phyloP scores from a whole-genome alignment of 2,113 vertebrate species.

The Periophthalmus modestus region DNA sequence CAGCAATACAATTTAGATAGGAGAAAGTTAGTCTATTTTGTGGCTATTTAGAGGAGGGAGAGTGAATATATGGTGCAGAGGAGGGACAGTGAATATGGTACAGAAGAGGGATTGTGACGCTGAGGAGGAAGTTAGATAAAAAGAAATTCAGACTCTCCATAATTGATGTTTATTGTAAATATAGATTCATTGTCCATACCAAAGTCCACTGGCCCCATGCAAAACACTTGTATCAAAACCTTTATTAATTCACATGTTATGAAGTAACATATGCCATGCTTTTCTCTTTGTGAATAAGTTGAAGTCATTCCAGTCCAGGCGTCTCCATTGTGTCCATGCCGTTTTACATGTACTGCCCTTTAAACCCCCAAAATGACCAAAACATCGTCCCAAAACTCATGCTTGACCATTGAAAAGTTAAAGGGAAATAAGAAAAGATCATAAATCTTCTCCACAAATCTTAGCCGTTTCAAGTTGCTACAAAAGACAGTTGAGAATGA shows the following conservation, averaged over 20 bases:
- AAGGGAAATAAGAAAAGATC: neutral
- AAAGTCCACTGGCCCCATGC: slow-evolving; percentile 78
- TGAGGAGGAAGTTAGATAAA: neutral
- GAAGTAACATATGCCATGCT: slow-evolving; percentile 64
- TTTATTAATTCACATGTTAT: slow-evolving; percentile 53
- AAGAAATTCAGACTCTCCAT: slow-evolving; percentile 46
- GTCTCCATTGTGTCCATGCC: slow-evolving; percentile 65
- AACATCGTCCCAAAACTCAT: slow-evolving; percentile 37
- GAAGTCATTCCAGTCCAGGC: slow-evolving; percentile 49
- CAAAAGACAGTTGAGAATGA: slow-evolving; percentile 18
- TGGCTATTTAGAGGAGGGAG: neutral
- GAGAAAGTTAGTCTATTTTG: neutral
- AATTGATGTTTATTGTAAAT: slow-evolving; percentile 79
- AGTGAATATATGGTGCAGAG: too few relatives aligned
- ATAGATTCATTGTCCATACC: slow-evolving; percentile 71
- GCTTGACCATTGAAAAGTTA: slow-evolving; percentile 23
- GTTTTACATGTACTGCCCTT: slow-evolving; percentile 52
- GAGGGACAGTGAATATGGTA: neutral
- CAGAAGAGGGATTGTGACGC: neutral
- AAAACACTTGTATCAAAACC: slow-evolving; percentile 76
- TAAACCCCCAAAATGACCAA: slow-evolving; percentile 5
- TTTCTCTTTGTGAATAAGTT: slow-evolving; percentile 10
- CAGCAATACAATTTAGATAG: neutral
- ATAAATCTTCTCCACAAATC: neutral
- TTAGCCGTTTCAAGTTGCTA: slow-evolving; percentile 28